phyloP scores from a whole-genome alignment of 1,140 invertebrate species.

The Euwallacea similis region DNA sequence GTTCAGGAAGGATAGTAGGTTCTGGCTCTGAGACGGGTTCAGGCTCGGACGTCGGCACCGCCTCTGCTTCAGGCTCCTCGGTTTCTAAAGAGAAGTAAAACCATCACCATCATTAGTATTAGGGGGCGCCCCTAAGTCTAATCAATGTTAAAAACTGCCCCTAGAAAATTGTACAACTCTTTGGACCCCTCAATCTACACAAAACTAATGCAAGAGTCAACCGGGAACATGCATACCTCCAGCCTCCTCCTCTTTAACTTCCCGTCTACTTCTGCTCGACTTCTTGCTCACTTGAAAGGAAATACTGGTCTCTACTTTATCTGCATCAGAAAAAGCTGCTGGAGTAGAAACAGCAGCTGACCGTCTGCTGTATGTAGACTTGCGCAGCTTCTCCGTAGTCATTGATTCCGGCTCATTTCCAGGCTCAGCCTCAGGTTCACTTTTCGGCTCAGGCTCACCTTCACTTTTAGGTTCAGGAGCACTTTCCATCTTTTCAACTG shows the following conservation, averaged over 20 bases:
- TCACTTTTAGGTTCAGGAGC: slow-evolving; percentile 38
- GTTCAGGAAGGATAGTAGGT: slow-evolving; percentile 50
- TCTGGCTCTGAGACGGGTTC: slow-evolving; percentile 54
- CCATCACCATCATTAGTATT: slow-evolving; percentile 40
- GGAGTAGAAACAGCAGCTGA: slow-evolving; percentile 49
- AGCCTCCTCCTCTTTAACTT: background rate
- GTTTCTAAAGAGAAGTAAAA: slow-evolving; percentile 53
- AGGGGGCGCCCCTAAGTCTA: slow-evolving; percentile 25
- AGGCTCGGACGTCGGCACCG: slow-evolving; percentile 56
- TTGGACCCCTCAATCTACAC: too few relatives aligned
- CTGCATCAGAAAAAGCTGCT: slow-evolving; percentile 49
- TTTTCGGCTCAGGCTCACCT: slow-evolving; percentile 48
- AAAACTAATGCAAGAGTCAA: too few relatives aligned
- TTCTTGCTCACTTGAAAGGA: slow-evolving; percentile 62
- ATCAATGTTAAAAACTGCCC: too few relatives aligned
- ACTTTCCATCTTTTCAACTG: slow-evolving; percentile 26
- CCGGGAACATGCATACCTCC: background rate
- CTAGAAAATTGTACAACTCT: too few relatives aligned
- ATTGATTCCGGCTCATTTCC: slow-evolving; percentile 50
- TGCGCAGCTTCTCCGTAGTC: slow-evolving; percentile 44
- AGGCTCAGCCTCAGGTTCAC: slow-evolving; percentile 52
- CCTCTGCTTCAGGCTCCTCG: slow-evolving; percentile 45
- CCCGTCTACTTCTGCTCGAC: slow-evolving; percentile 48
- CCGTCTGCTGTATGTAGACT: slow-evolving; percentile 54
- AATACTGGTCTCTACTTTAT: slow-evolving; percentile 62